phyloP scores from a whole-genome alignment of 2,888 invertebrate genomes.

The Eumerus sabulonum region DNA sequence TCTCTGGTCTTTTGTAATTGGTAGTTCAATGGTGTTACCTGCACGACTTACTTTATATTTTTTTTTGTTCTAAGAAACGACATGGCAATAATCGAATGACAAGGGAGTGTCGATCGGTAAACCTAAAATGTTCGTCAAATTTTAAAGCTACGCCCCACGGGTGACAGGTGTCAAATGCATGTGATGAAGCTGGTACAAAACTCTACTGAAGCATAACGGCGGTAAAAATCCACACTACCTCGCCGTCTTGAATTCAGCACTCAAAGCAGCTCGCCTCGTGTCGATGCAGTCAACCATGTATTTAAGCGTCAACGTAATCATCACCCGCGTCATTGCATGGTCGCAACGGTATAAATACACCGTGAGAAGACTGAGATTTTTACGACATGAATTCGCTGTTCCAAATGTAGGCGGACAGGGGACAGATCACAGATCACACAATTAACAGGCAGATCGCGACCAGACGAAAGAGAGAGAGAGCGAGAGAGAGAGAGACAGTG shows the following conservation, averaged over 20 bases:
- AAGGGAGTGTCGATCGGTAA: no score
- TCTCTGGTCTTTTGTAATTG: constrained; percentile 42
- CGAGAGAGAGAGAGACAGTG: constrained; percentile 18
- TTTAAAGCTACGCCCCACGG: neutral
- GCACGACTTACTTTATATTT: constrained; percentile 12
- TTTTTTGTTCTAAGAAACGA: no score
- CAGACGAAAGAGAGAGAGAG: constrained; percentile 1
- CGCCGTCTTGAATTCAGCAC: constrained; percentile 13
- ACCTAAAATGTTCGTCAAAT: no score
- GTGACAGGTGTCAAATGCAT: constrained; percentile 51
- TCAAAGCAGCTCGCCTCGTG: constrained; percentile 47
- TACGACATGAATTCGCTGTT: constrained; percentile 45
- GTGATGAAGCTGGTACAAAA: constrained; percentile 36
- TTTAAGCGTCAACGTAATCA: constrained; percentile 30
- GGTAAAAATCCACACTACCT: constrained; percentile 10
- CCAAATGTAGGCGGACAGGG: constrained; percentile 6
- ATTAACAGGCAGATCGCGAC: neutral
- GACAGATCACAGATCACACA: neutral
- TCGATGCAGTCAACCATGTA: constrained; percentile 62
- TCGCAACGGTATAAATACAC: neutral
- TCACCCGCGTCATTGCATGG: neutral
- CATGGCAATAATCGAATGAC: no score
- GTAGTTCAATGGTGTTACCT: constrained; percentile 17
- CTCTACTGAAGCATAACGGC: constrained; percentile 32
- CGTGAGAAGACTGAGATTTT: constrained; percentile 8